These are phyloP conservation scores for Ganaspis brasiliensis DNA, from an alignment of 2,888 invertebrate genomes.

Conservation along the genomic window DNA sequence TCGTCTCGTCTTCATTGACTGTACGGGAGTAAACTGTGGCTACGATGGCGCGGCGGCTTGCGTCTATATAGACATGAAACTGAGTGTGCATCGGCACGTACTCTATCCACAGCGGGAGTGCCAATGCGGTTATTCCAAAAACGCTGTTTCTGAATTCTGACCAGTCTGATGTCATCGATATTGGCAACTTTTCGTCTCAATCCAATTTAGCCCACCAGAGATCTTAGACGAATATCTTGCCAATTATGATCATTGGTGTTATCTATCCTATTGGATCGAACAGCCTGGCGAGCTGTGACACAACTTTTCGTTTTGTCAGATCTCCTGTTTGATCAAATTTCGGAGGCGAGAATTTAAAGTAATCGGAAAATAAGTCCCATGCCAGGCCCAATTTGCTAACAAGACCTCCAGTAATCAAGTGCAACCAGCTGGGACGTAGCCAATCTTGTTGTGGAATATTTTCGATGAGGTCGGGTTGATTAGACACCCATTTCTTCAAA, in stretches of 20 bases:
- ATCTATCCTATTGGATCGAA: constrained; percentile 42
- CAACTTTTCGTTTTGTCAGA: neutral
- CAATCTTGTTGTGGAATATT: neutral
- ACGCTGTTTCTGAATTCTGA: neutral
- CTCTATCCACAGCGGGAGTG: constrained; percentile 13
- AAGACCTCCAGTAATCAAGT: neutral
- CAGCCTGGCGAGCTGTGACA: neutral
- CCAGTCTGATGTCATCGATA: neutral
- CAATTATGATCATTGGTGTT: neutral
- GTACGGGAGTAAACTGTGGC: too few relatives aligned
- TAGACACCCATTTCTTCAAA: constrained; percentile 35
- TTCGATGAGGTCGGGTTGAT: neutral
- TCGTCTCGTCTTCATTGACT: too few relatives aligned
- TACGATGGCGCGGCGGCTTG: neutral
- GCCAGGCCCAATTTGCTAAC: neutral
- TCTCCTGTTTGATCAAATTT: neutral
- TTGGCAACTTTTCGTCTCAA: constrained; percentile 31
- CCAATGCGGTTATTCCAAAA: neutral
- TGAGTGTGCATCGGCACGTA: neutral
- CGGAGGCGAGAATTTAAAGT: neutral
- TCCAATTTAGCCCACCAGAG: constrained; percentile 19
- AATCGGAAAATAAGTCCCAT: constrained; percentile 22
- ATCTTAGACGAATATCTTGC: constrained; percentile 29
- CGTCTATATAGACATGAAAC: constrained; percentile 39
- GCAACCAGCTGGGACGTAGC: constrained; percentile 3